These are phyloP conservation scores for Bryconaethiops microstoma DNA, from an alignment of 2,797 vertebrate species.

Conservation along the genomic window DNA sequence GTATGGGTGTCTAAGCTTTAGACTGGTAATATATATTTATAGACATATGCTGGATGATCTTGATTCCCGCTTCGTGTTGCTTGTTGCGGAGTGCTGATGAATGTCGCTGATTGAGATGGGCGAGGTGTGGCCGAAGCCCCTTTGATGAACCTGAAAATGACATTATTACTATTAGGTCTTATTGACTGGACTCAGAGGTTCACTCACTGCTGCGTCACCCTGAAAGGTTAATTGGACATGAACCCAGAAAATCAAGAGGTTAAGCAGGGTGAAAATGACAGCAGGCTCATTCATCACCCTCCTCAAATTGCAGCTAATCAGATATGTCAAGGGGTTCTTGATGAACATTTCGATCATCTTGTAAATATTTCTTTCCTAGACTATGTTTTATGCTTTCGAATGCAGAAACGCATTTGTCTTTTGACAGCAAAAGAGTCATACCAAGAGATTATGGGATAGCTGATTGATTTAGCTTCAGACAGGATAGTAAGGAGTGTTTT, in stretches of 20 bases:
- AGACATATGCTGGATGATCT: neutral
- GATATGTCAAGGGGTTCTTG: constrained; percentile 85
- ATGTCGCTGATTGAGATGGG: constrained; percentile 86
- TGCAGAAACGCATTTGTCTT: constrained; percentile 66
- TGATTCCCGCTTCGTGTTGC: constrained; percentile 64
- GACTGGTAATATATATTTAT: neutral
- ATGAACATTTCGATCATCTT: constrained; percentile 73
- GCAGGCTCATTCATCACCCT: constrained; percentile 81
- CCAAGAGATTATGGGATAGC: constrained; percentile 26
- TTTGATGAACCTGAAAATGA: constrained; percentile 95
- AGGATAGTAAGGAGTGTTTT: neutral
- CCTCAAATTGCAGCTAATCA: constrained; percentile 86
- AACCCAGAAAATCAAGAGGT: constrained; percentile 98
- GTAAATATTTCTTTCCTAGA: constrained; percentile 55
- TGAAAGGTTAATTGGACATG: constrained; percentile 99
- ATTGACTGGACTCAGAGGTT: constrained; percentile 89
- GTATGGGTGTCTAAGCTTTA: neutral
- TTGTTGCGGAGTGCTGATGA: constrained; percentile 83
- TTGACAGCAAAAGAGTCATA: constrained; percentile 62
- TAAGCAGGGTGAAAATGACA: constrained; percentile 89
- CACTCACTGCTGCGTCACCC: constrained; percentile 87
- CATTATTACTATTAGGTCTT: constrained; percentile 91
- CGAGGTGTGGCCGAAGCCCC: constrained; percentile 83
- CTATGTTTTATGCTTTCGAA: constrained; percentile 52
- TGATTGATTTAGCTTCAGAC: neutral